A percentile compares a stretch with the other conserved stretches of the same genome.
These are phyloP conservation scores for Penaeus indicus DNA, from an alignment of 1,140 invertebrate species.

Conservation along the genomic window DNA sequence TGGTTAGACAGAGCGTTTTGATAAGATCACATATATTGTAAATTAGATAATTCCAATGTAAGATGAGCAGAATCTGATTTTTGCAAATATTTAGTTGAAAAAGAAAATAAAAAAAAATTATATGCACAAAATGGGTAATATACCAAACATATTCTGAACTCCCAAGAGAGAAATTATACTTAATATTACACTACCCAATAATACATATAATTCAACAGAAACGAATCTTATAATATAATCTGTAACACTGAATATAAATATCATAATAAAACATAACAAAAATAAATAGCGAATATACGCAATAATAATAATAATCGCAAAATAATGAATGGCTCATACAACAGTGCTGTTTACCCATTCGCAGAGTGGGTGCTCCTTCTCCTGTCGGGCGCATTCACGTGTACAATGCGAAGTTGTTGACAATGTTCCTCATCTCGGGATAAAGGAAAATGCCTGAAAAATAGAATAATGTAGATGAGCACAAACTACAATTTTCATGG, in stretches of 20 bases:
- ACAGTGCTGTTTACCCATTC: conserved; percentile 75
- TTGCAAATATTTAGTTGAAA: too few relatives aligned
- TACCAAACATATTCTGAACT: too few relatives aligned
- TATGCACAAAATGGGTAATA: too few relatives aligned
- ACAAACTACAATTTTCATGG: background rate
- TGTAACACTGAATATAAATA: too few relatives aligned
- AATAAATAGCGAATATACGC: background rate
- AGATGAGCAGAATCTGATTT: too few relatives aligned
- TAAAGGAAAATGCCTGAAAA: conserved; percentile 99
- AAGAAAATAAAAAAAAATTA: too few relatives aligned
- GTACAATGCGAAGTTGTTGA: conserved; percentile 98
- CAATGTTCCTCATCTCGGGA: conserved; percentile 92
- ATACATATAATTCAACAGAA: too few relatives aligned
- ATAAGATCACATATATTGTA: too few relatives aligned
- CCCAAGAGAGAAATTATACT: too few relatives aligned
- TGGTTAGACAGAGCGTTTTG: conserved; percentile 86
- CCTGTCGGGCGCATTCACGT: conserved; percentile 98
- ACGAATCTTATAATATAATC: too few relatives aligned
- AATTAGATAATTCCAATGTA: too few relatives aligned
- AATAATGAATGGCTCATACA: background rate
- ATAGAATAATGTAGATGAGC: conserved; percentile 83
- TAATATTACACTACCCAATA: too few relatives aligned
- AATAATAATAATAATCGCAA: background rate
- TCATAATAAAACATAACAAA: background rate
- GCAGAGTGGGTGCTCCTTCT: conserved; percentile 92